phyloP scores from a whole-genome alignment of 2,888 invertebrate species.

The Idaea dimidiata region DNA sequence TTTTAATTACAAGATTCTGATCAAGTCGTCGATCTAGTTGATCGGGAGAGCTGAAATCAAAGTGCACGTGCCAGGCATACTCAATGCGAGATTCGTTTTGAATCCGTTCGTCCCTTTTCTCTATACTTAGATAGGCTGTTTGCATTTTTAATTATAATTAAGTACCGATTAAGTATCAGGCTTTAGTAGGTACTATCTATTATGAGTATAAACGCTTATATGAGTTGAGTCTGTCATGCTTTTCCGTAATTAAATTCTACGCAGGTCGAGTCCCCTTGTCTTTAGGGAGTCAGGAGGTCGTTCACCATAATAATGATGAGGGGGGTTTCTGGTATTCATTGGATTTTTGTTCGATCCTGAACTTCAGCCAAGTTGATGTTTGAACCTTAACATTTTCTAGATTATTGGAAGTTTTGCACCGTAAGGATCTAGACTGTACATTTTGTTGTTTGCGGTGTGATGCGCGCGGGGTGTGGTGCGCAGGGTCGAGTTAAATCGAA shows the following conservation, averaged over 20 bases:
- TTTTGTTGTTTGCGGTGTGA: slow-evolving; percentile 71
- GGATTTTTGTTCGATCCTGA: slow-evolving; percentile 16
- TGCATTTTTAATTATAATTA: slow-evolving; percentile 44
- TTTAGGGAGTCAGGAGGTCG: not conserved
- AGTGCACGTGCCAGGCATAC: slow-evolving; percentile 57
- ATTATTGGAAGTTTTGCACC: slow-evolving; percentile 36
- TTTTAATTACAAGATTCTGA: slow-evolving; percentile 46
- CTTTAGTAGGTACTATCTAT: slow-evolving; percentile 28
- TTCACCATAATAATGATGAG: not conserved
- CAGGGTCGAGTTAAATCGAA: slow-evolving; percentile 72
- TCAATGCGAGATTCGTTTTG: slow-evolving; percentile 35
- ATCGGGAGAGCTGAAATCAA: slow-evolving; percentile 60
- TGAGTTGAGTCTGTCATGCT: slow-evolving; percentile 25
- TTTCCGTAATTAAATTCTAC: slow-evolving; percentile 37
- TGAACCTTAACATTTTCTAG: not conserved
- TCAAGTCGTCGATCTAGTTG: slow-evolving; percentile 45
- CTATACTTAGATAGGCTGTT: slow-evolving; percentile 31
- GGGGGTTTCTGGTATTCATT: not conserved
- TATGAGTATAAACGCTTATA: slow-evolving; percentile 28
- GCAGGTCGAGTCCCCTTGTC: slow-evolving; percentile 21
- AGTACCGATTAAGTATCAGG: not conserved
- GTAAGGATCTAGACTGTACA: slow-evolving; percentile 55
- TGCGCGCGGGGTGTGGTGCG: slow-evolving; percentile 61
- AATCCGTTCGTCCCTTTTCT: slow-evolving; percentile 37
- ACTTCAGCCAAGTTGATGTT: slow-evolving; percentile 10